phyloP scores from a whole-genome alignment of 2,113 vertebrate genomes.

The Platichthys flesus region DNA sequence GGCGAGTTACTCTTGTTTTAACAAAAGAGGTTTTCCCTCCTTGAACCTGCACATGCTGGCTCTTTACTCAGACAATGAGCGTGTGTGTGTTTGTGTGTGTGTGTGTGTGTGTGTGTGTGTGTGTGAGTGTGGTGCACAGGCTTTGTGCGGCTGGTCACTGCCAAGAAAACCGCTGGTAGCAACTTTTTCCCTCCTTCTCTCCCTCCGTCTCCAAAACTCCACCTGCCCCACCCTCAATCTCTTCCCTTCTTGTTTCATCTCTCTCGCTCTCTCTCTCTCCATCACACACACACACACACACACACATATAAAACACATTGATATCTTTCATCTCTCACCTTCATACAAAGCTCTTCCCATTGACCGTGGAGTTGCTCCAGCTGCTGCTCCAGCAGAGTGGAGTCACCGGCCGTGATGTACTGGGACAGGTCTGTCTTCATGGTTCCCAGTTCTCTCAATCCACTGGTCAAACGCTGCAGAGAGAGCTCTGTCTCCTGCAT shows the following conservation, averaged over 20 bases:
- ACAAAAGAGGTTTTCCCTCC: constrained; percentile 50
- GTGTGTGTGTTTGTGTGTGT: constrained; percentile 36
- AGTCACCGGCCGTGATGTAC: constrained; percentile 83
- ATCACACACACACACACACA: no score
- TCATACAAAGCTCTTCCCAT: constrained; percentile 82
- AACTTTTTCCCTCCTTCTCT: constrained; percentile 50
- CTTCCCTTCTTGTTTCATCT: not conserved
- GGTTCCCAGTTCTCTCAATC: constrained; percentile 83
- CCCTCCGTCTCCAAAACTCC: constrained; percentile 11
- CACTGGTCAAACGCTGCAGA: constrained; percentile 82
- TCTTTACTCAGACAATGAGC: constrained; percentile 53
- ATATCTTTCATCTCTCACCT: constrained; percentile 72
- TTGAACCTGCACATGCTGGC: constrained; percentile 22
- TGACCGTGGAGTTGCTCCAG: constrained; percentile 86
- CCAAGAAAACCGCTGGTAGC: constrained; percentile 54
- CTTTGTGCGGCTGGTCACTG: constrained; percentile 67
- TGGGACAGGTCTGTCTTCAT: constrained; percentile 86
- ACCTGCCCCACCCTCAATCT: constrained; percentile 31
- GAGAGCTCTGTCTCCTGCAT: constrained; percentile 91
- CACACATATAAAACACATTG: not conserved
- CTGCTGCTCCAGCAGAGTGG: constrained; percentile 86
- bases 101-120: constrained; percentile 36
- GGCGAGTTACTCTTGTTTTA: not conserved
- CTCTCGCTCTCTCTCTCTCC: not conserved
- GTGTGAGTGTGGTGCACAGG: constrained; percentile 30